Base-by-base conservation (phyloP, 2,888 invertebrate species). In the Arge pagana region DNA sequence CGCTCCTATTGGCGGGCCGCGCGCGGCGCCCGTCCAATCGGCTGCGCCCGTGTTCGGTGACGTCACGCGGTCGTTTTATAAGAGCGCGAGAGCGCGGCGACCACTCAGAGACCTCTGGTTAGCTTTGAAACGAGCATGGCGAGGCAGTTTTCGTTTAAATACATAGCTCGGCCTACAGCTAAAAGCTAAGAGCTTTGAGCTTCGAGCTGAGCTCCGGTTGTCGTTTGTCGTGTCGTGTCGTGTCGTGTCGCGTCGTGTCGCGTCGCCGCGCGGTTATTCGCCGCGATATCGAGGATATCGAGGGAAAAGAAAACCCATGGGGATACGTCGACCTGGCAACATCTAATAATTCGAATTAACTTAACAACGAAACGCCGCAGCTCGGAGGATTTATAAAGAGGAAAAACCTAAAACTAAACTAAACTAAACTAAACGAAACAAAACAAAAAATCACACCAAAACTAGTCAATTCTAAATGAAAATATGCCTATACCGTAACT, bases 1-100 rank as follows among this genome's bases (percentile, higher is more conserved):
- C 45, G 77, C 77, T 77, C 78, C 78, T 78, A 80, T 65, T 65
- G 66, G 78, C 67, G 48, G 57, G 35, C 23, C 23, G 48, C 40
- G 33, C 5, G 26, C 19, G 36, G 23, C 23, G 28, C 51, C 39
- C 51, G 52, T 41, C 74, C 72, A 71, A 71, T 71, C 59, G 57
- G 48, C 21, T 52, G 8, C 52, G 48, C 59, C 56, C 55, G 53
- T 53, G 52, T 3, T 18, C n/a, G 24, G 60, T 71, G 72, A 71
- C 70, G 74, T 71, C 71, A 70, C 53, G 6, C 4, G 10, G 13
- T 18, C 51, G 55, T 35, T 45, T 33, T 71, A 73, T 74, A 73
- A 66, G 68, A 68, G 53, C 60, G 40, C 48, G 57, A 30, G 48
- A 28, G 54, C 52, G 63, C 74, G 59, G 58, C 59, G 53, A 54